Percentiles rank a stretch among this genome's conserved stretches.
phyloP scores from a whole-genome alignment of 2,797 vertebrate species.

The Salmo trutta region DNA sequence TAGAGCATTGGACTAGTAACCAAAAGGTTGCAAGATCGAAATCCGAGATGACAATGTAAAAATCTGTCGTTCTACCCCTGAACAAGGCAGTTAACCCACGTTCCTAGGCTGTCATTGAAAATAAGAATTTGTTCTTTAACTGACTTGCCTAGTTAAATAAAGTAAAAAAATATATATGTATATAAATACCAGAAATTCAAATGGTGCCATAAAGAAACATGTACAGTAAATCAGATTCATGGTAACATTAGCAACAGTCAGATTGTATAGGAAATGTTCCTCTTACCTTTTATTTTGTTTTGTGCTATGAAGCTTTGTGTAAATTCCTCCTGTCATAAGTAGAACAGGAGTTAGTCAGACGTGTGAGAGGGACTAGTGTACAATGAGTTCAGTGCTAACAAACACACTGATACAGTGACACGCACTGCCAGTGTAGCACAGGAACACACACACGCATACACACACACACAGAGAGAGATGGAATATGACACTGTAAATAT shows the following conservation, averaged over 20 bases:
- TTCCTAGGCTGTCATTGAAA: no score
- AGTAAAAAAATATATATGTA: no score
- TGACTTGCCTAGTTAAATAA: no score
- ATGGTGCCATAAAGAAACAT: neutral
- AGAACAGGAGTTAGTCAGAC: neutral
- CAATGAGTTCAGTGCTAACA: neutral
- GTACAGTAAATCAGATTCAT: neutral
- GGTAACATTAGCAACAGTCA: neutral
- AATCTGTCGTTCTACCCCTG: no score
- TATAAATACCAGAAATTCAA: neutral
- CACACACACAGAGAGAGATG: neutral
- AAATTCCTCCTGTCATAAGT: neutral
- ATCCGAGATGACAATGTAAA: no score
- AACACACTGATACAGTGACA: neutral
- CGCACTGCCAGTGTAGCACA: neutral
- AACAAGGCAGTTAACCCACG: no score
- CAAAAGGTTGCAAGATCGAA: no score
- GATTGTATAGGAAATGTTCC: neutral
- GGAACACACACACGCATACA: no score
- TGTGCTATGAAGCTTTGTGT: neutral
- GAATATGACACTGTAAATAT: conserved; percentile 20
- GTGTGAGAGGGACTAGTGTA: neutral
- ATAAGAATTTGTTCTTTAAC: no score
- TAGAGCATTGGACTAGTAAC: no score
- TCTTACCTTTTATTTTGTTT: conserved; percentile 18